Evolutionary conservation across 2,888 invertebrate species (phyloP), one percentile per base, ranked within the genome.

Genomic region (Melipona bicolor): DNA sequence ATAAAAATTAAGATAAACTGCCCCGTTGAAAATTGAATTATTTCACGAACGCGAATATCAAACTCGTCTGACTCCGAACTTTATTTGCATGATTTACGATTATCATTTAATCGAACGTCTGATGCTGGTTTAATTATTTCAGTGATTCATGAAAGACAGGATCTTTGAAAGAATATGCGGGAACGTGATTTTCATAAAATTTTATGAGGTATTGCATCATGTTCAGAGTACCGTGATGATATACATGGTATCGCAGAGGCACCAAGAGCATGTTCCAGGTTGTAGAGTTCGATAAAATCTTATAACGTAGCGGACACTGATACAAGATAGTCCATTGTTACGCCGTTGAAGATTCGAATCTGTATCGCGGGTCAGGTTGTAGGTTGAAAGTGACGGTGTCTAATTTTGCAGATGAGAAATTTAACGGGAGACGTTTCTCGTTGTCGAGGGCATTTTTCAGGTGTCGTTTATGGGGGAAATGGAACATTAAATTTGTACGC

Each of bases 301-400:
- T 32, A 27, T 70, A 62, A 54, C 27, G 52, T 19, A n/a, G 70
- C 43, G 52, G 36, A 17, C 36, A 56, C 64, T 75, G 74, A 75
- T 75, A 56, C 74, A 67, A 67, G 65, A 75, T 65, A 67, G 65
- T 4, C 74, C 43, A 75, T 75, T 75, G 74, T 75, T 65, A 56
- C 24, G 21, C 52, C 43, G 5, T 43, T 27, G 43, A 70, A 70
- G 70, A 77, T 77, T 70, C 54, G 17, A 70, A 77, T 77, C 70
- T 54, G n/a, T 21, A 62, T 62, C 32, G 27, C 52, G 62, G 62
- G 52, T 70, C 70, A 27, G 52, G 32, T 62, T 27, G 77, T 64
- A 70, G 70, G 43, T 54, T 62, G 36, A 24, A 54, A 50, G 24
- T 36, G 50, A 36, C 15, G 36, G 43, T 43, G 62, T 62, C 36